These are phyloP conservation scores for Dasypus novemcinctus DNA, from an alignment of 2,113 vertebrate genomes.

Conservation along the genomic window DNA sequence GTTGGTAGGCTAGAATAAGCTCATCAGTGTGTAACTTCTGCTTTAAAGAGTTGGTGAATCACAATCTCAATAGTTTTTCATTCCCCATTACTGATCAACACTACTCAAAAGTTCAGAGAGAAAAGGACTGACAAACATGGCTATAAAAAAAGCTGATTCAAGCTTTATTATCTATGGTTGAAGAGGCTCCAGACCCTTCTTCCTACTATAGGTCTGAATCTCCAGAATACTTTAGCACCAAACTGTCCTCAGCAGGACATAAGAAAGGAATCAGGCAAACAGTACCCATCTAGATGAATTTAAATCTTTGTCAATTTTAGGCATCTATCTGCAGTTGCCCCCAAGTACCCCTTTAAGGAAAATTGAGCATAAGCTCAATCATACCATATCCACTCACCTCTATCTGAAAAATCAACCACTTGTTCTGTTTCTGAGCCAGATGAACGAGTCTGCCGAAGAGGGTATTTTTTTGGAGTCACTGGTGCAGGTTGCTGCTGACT, in stretches of 20 bases:
- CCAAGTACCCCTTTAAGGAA: background rate
- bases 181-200: background rate
- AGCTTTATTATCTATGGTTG: background rate
- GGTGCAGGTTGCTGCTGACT: constrained; percentile 93
- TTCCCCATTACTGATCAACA: background rate
- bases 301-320: background rate
- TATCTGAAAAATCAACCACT: constrained; percentile 89
- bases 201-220: background rate
- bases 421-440: constrained; percentile 95
- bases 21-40: background rate
- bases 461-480: constrained; percentile 94
- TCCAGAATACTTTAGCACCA: background rate
- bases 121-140: background rate
- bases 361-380: background rate
- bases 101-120: background rate
- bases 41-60: background rate
- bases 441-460: constrained; percentile 92
- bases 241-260: background rate
- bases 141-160: background rate
- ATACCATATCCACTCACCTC: constrained; percentile 82
- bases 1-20: background rate
- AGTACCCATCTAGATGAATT: background rate
- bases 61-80: background rate
- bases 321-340: background rate
- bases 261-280: background rate